phyloP scores from a whole-genome alignment of 2,888 invertebrate genomes.

The Bellardia bayeri region DNA sequence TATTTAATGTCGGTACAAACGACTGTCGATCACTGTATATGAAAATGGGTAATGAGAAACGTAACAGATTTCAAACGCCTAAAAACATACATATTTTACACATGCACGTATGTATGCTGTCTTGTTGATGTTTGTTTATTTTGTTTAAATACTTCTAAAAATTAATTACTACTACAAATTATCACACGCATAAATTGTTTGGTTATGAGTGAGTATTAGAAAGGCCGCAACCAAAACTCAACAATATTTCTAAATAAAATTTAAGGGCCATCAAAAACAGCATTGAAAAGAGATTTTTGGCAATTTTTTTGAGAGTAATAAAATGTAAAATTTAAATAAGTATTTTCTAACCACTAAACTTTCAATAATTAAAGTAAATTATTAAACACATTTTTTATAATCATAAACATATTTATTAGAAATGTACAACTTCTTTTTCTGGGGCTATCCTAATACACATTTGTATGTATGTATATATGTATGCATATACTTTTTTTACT shows the following conservation, averaged over 20 bases:
- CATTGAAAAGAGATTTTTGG: no score
- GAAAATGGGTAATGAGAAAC: neutral
- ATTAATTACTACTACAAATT: neutral
- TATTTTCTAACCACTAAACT: no score
- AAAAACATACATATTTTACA: neutral
- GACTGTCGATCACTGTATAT: no score
- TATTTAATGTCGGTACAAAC: no score
- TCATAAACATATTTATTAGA: neutral
- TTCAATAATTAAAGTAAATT: no score
- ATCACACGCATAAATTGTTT: neutral
- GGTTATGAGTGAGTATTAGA: neutral
- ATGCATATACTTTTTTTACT: neutral
- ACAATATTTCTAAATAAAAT: no score
- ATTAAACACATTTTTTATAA: neutral
- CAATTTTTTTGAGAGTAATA: no score
- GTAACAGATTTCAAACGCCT: slow-evolving; percentile 2
- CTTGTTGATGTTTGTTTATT: neutral
- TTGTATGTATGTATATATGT: no score
- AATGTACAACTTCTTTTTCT: neutral
- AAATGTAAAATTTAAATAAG: no score
- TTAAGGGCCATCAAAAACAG: no score
- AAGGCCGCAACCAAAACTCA: neutral
- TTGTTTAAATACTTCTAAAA: slow-evolving; percentile 24
- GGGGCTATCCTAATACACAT: neutral
- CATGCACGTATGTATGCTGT: neutral